Evolutionary conservation across 2,797 vertebrate genomes (phyloP).

Genomic region (Allobates femoralis): DNA sequence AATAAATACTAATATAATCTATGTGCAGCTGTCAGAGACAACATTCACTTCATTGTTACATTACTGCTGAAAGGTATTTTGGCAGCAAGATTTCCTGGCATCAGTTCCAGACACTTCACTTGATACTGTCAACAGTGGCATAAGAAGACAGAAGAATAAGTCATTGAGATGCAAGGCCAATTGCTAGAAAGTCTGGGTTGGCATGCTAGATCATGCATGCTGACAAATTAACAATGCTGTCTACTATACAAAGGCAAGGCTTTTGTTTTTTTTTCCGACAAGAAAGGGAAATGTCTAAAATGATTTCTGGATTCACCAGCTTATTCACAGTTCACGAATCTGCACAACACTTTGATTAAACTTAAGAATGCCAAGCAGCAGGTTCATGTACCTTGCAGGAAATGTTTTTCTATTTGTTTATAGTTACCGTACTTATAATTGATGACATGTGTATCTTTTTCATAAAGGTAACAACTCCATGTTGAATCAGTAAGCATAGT

Average conservation of each 20-base stretch:
- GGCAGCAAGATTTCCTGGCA: conserved; percentile 12
- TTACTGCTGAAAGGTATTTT: conserved; percentile 9
- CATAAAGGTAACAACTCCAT: not conserved
- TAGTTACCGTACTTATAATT: not conserved
- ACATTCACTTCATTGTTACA: not conserved
- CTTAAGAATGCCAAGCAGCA: not conserved
- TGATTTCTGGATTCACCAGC: not conserved
- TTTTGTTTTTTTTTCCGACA: conserved; percentile 15
- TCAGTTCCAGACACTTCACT: conserved; percentile 25
- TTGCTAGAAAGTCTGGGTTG: conserved; percentile 29
- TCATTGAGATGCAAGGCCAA: conserved; percentile 39
- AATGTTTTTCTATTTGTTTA: not conserved
- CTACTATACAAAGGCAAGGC: not conserved
- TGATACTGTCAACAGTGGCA: conserved; percentile 19
- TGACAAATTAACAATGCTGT: conserved; percentile 28
- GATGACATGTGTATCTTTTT: not conserved
- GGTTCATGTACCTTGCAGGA: not conserved
- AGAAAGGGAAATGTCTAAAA: conserved; percentile 14
- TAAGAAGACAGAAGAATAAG: conserved; percentile 8
- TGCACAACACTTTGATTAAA: not conserved
- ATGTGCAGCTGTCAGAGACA: not conserved
- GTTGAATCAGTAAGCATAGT: not conserved
- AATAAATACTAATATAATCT: not conserved
- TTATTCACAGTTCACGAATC: not conserved
- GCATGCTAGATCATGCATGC: conserved; percentile 4